Evolutionary conservation across 1,140 invertebrate species (phyloP).

Genomic region (Drosophila burlai): DNA sequence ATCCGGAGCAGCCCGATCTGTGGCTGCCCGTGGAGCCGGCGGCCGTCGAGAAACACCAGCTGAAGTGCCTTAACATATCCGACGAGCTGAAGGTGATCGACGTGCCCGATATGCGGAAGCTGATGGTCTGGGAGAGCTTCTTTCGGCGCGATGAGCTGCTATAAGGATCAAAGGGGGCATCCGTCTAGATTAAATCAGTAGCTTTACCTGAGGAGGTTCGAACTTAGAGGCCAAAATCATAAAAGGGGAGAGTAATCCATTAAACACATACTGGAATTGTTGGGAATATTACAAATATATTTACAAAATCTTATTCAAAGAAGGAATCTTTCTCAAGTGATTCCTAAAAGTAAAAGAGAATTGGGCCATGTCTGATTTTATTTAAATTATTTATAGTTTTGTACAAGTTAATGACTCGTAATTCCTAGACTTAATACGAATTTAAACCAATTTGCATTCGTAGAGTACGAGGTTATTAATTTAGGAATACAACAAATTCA

Average conservation of each 20-base stretch:
- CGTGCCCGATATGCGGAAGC: slow-evolving; percentile 85
- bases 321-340: neutral
- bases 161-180: slow-evolving; percentile 30
- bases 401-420: neutral
- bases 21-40: slow-evolving; percentile 68
- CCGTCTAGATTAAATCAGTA: slow-evolving; percentile 16
- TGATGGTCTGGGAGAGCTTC: slow-evolving; percentile 86
- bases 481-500: neutral
- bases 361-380: slow-evolving; percentile 1
- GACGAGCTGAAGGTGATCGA: slow-evolving; percentile 83
- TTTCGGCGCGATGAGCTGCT: slow-evolving; percentile 73
- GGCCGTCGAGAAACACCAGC: slow-evolving; percentile 68
- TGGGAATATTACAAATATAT: slow-evolving; percentile 5
- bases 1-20: slow-evolving; percentile 70
- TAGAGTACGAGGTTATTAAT: neutral
- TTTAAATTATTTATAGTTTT: neutral
- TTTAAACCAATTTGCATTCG: neutral
- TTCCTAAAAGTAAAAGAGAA: neutral
- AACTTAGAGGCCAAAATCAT: neutral
- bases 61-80: slow-evolving; percentile 86
- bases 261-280: neutral
- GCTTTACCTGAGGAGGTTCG: slow-evolving; percentile 29
- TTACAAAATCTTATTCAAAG: neutral
- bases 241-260: neutral
- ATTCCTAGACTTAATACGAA: neutral